Percentiles rank a stretch among this genome's conserved stretches.
Conservation (phyloP, 2,888 invertebrate genomes). For the Sesamia inferens region DNA sequence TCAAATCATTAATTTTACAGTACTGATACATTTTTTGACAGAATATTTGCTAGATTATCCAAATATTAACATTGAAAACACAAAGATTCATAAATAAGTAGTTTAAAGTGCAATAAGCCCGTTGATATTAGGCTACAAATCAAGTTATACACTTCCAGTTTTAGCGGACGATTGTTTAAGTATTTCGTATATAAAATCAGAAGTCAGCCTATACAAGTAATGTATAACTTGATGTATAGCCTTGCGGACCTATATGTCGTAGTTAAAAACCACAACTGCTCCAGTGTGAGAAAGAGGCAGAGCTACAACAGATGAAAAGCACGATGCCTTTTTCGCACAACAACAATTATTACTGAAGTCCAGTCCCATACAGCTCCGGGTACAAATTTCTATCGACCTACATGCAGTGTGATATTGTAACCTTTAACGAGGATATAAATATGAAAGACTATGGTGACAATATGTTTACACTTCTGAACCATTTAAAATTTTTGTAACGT, state of each 20-base stretch:
- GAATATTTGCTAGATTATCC: constrained; percentile 8
- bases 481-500: background rate
- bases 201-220: too few species aligned
- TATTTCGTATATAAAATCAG: too few species aligned
- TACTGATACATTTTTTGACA: constrained; percentile 12
- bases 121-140: background rate
- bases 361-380: background rate
- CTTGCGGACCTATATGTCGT: background rate
- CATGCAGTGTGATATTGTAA: constrained; percentile 18
- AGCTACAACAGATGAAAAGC: background rate
- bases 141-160: too few species aligned
- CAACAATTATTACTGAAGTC: background rate
- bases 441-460: constrained; percentile 24
- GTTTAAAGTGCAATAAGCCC: constrained; percentile 22
- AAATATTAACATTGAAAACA: constrained; percentile 41
- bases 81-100: constrained; percentile 13
- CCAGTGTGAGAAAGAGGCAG: constrained; percentile 5
- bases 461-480: constrained; percentile 54
- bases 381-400: background rate
- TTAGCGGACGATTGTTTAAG: too few species aligned
- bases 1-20: constrained; percentile 19
- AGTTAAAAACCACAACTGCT: background rate
- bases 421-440: constrained; percentile 10
- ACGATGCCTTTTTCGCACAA: constrained; percentile 10
- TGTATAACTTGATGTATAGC: too few species aligned